phyloP scores from a whole-genome alignment of 2,113 vertebrate genomes.

The Crotalus viridis region DNA sequence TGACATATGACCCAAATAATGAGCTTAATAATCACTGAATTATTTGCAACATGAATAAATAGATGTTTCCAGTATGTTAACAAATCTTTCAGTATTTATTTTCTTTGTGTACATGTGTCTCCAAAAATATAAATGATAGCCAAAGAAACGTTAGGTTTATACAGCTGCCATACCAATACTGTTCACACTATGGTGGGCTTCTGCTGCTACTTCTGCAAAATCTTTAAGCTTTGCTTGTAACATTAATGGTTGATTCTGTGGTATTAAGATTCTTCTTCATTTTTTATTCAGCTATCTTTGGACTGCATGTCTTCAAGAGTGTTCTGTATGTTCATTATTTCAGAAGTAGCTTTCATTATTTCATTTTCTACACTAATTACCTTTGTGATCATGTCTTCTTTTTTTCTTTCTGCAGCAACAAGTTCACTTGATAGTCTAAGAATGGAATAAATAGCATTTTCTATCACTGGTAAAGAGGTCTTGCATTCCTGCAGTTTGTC shows the following conservation, averaged over 20 bases:
- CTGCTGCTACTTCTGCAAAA: conserved; percentile 58
- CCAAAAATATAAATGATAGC: not conserved
- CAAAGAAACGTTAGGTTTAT: not conserved
- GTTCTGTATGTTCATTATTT: conserved; percentile 75
- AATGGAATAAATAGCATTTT: conserved; percentile 82
- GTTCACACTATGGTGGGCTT: conserved; percentile 46
- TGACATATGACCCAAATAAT: not conserved
- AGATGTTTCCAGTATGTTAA: not conserved
- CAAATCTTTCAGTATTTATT: not conserved
- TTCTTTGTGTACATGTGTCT: not conserved
- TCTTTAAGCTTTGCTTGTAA: conserved; percentile 70
- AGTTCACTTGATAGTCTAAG: conserved; percentile 81
- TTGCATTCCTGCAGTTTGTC: conserved; percentile 81
- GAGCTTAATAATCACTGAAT: not conserved
- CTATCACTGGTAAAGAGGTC: conserved; percentile 78
- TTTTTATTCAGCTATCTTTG: conserved; percentile 59
- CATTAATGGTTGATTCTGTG: conserved; percentile 68
- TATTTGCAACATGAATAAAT: not conserved
- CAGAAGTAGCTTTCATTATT: conserved; percentile 78
- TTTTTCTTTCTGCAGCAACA: conserved; percentile 74
- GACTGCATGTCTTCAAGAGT: conserved; percentile 77
- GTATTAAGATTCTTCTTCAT: conserved; percentile 60
- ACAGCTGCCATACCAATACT: conserved; percentile 13
- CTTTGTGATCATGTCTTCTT: conserved; percentile 79
- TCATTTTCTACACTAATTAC: conserved; percentile 81